Percentiles rank a stretch among this genome's conserved stretches.
These are phyloP conservation scores for Melitaea athalia DNA, from an alignment of 2,888 invertebrate species.

Conservation along the genomic window DNA sequence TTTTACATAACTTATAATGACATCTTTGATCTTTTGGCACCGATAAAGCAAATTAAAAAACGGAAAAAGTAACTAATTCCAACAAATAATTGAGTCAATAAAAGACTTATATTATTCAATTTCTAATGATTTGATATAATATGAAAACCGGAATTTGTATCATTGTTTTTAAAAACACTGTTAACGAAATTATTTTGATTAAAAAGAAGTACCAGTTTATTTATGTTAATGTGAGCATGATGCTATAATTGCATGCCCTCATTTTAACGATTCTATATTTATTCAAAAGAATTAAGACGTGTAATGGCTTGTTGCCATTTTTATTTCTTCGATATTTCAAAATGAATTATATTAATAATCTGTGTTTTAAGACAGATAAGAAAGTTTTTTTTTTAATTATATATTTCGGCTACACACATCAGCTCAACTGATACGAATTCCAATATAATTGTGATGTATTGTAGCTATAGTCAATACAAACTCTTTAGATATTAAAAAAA, in stretches of 20 bases:
- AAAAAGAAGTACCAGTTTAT: too few species aligned
- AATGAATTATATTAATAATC: background rate
- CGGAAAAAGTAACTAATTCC: too few species aligned
- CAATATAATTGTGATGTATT: conserved; percentile 7
- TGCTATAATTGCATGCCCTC: background rate
- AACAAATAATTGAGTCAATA: too few species aligned
- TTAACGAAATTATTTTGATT: too few species aligned
- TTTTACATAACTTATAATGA: too few species aligned
- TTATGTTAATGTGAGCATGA: too few species aligned
- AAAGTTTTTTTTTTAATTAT: background rate
- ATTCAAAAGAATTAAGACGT: background rate
- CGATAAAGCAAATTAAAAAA: too few species aligned
- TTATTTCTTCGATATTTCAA: background rate
- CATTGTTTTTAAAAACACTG: too few species aligned
- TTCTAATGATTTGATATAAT: too few species aligned
- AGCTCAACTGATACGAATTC: conserved; percentile 12
- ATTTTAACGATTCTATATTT: background rate
- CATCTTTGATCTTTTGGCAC: too few species aligned
- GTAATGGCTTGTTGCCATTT: background rate
- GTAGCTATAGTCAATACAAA: conserved; percentile 21
- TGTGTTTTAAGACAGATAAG: background rate
- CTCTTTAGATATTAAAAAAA: conserved; percentile 3
- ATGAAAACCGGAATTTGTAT: too few species aligned
- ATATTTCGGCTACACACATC: background rate
- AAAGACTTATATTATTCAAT: too few species aligned